Base-by-base conservation (phyloP, 2,797 vertebrate genomes). In the Numenius phaeopus region DNA sequence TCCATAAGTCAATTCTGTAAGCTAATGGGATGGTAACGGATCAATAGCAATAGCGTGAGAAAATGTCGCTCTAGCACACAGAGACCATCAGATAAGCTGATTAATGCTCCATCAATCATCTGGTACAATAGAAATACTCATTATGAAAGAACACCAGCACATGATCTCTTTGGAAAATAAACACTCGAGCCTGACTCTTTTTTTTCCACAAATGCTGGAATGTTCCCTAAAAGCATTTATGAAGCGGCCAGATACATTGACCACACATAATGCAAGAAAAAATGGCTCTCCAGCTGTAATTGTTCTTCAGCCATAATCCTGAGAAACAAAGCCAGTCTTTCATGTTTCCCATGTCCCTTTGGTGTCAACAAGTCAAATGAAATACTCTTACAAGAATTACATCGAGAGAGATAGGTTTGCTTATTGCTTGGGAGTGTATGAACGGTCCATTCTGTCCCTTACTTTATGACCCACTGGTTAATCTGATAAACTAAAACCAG, bases 51-150 rank as follows among this genome's bases (percentile, higher is more conserved):
- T 6, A 83, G 81, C 12, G 0, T 78, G 92, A 96, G 71, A 93
- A 95, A 94, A 86, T 59, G 65, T 86, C 5, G 1, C 61, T 83
- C 12, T 49, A 72, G 52, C 71, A 65, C 61, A 86, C 42, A 78
- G 64, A 83, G 72, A 15, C 37, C 69, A 91, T 76, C 62, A 89
- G 92, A 96, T 91, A 91, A 95, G 46, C 49, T 95, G 76, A 94
- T 92, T 85, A 92, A 88, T 87, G 73, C 22, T 89, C 65, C 62
- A 76, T 82, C 79, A 76, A 69, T 72, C 79, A 86, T 76, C 50
- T 83, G n/a, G 27, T 86, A 72, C 72, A 75, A 83, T 15, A 83
- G 78, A 88, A 96, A 93, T 7, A 93, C 81, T 50, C 49, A 81
- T 87, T 87, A 78, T 72, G 46, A 88, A 89, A 91, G 46, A 91